These are phyloP conservation scores for Agriopis leucophaearia DNA, from an alignment of 2,888 invertebrate genomes.

Conservation along the genomic window DNA sequence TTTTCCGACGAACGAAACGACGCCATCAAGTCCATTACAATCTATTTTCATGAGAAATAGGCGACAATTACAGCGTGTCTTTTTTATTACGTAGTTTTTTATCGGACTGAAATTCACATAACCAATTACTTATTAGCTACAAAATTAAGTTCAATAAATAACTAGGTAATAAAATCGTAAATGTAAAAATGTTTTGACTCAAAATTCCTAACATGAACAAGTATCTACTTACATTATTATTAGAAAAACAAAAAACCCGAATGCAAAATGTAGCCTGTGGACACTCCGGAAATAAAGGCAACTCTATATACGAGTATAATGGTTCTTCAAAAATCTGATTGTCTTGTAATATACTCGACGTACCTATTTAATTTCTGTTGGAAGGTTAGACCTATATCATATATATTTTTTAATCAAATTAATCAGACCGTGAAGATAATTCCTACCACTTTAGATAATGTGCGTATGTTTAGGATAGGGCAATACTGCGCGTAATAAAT, in stretches of 20 bases:
- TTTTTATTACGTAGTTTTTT: constrained; percentile 7
- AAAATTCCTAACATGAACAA: too few relatives aligned
- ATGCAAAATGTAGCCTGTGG: too few relatives aligned
- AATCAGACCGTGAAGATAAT: constrained; percentile 17
- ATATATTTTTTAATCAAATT: constrained; percentile 12
- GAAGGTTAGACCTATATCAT: too few relatives aligned
- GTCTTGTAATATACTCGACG: too few relatives aligned
- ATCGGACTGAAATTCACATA: background rate
- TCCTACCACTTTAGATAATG: constrained; percentile 17
- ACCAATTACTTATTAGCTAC: too few relatives aligned
- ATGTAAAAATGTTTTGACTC: too few relatives aligned
- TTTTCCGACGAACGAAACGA: constrained; percentile 25
- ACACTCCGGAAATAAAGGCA: too few relatives aligned
- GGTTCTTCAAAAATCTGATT: too few relatives aligned
- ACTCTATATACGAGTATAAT: too few relatives aligned
- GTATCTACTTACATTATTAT: too few relatives aligned
- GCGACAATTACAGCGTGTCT: background rate
- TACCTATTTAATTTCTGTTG: too few relatives aligned
- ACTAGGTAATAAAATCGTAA: background rate
- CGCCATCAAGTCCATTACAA: constrained; percentile 34
- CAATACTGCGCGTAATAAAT: background rate
- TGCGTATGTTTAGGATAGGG: background rate
- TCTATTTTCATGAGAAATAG: constrained; percentile 15
- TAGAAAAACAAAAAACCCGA: too few relatives aligned
- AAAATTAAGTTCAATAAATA: background rate